Conservation (phyloP, 2,888 invertebrate species). For the Callyntrura guangdongensis region DNA sequence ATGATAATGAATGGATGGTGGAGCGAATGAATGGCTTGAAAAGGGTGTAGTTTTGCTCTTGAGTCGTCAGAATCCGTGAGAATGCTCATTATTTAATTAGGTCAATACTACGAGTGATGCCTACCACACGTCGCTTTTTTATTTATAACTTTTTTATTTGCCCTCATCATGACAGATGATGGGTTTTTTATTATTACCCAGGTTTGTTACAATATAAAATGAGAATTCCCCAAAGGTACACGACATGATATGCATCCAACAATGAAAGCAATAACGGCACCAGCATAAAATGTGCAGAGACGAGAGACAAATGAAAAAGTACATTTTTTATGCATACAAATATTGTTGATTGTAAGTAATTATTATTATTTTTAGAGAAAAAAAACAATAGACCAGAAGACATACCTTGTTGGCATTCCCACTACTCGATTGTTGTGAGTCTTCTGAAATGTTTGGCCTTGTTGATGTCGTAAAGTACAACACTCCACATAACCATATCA, state of each 20-base stretch:
- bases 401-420: conserved; percentile 81
- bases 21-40: conserved; percentile 36
- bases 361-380: background rate
- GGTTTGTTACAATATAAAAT: conserved; percentile 28
- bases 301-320: conserved; percentile 19
- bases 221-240: conserved; percentile 4
- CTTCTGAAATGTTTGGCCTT: conserved; percentile 81
- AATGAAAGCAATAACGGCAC: conserved; percentile 24
- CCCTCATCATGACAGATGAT: background rate
- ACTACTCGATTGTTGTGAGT: conserved; percentile 62
- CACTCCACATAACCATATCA: conserved; percentile 84
- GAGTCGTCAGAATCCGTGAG: conserved; percentile 68
- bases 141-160: conserved; percentile 25
- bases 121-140: conserved; percentile 59
- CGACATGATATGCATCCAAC: background rate
- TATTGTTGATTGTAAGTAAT: conserved; percentile 29
- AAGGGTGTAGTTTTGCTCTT: conserved; percentile 48
- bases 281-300: background rate
- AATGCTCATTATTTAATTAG: conserved; percentile 74
- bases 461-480: conserved; percentile 82
- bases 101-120: conserved; percentile 67
- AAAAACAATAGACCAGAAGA: conserved; percentile 44
- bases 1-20: conserved; percentile 23
- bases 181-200: conserved; percentile 13
- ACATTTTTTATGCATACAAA: conserved; percentile 10